Conservation (phyloP, 2,797 vertebrate genomes). For the Mergus octosetaceus region DNA sequence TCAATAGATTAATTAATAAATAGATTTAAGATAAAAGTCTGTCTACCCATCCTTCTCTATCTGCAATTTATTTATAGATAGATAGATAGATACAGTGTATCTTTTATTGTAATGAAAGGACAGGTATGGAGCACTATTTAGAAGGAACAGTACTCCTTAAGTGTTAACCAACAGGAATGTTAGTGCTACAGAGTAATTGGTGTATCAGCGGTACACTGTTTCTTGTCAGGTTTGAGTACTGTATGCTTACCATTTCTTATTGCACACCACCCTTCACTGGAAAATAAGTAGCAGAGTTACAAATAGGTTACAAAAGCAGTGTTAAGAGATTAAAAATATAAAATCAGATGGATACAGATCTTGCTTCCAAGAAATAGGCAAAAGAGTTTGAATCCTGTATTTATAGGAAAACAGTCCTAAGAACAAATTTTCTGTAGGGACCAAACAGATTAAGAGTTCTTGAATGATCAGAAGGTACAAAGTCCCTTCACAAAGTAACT, state of each 20-base stretch:
- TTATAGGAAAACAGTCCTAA: not conserved
- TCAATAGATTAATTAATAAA: not conserved
- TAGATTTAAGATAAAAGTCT: not conserved
- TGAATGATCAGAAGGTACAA: not conserved
- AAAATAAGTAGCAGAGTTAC: not conserved
- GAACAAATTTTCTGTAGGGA: not conserved
- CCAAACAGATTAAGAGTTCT: not conserved
- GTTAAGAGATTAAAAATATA: not conserved
- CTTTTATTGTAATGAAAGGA: not conserved
- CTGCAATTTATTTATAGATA: not conserved
- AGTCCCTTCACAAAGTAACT: not conserved
- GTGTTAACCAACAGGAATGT: no score
- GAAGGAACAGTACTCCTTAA: not conserved
- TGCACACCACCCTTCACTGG: not conserved
- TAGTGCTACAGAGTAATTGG: not conserved
- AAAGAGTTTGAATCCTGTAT: not conserved
- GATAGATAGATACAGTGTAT: no score
- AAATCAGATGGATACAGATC: not conserved
- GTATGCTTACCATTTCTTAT: rapidly evolving
- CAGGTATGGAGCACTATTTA: rapidly evolving
- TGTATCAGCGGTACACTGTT: not conserved
- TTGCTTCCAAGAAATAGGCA: not conserved
- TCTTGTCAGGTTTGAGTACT: not conserved
- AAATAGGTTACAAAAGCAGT: not conserved
- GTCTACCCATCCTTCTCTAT: not conserved